Evolutionary conservation across 1,140 invertebrate genomes (phyloP).

Genomic region (Polypedilum pembai): DNA sequence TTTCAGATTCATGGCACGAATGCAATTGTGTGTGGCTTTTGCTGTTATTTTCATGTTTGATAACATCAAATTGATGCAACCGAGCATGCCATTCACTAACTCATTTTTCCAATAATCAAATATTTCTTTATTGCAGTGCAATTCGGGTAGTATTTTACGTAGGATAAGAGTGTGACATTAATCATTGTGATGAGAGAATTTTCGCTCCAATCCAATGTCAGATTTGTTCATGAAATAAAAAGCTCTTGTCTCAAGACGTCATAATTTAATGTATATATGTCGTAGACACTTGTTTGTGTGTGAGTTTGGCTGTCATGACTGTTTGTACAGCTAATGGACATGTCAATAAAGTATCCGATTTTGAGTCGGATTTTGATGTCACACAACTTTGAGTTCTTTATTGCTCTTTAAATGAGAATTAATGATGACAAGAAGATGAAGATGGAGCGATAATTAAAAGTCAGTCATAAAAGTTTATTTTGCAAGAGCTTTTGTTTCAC

Average conservation of each 20-base stretch:
- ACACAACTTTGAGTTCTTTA: not conserved
- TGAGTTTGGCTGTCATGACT: not conserved
- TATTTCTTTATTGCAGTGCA: not conserved
- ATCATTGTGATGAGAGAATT: not conserved
- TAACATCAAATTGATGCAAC: constrained; percentile 18
- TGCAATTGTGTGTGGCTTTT: constrained; percentile 11
- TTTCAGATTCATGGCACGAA: constrained; percentile 12
- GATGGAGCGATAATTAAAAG: not conserved
- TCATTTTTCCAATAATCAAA: not conserved
- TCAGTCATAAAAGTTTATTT: not conserved
- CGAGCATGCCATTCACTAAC: not conserved
- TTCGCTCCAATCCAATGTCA: constrained; percentile 1
- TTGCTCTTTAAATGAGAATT: not conserved
- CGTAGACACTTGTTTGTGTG: not conserved
- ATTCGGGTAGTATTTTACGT: not conserved
- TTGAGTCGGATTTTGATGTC: not conserved
- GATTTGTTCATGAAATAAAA: not conserved
- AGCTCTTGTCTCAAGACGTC: not conserved
- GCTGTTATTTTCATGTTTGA: not conserved
- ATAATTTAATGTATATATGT: not conserved
- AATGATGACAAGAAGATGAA: not conserved
- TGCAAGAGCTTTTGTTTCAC: not conserved
- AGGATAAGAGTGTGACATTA: not conserved
- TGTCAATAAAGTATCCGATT: constrained; percentile 13
- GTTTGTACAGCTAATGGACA: constrained; percentile 11